Base-by-base conservation (phyloP, 2,888 invertebrate species). In the Hecatera dysodea region DNA sequence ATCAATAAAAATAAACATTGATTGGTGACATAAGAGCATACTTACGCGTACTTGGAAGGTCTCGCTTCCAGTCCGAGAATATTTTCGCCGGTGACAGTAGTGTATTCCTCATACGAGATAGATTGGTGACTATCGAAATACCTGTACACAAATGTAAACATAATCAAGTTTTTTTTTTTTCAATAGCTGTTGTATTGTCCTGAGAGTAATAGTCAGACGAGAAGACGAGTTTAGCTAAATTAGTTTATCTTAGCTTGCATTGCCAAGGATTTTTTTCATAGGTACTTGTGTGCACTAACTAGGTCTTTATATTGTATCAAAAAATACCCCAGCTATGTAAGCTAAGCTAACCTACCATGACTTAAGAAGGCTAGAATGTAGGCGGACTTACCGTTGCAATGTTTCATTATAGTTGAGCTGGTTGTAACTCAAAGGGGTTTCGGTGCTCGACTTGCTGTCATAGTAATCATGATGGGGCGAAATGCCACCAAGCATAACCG, bases 351-450 rank as follows among this genome's bases (percentile, higher is more conserved):
- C 9, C 46, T 46, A 46, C 9, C 39, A 15, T 39, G 15, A 2
- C 22, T 36, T 56, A 9, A 12, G n/a, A 39, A 39, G 27, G 36
- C 17, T 19, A 52, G 3, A 29, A 6, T 9, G 7, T 33, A 52
- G 24, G 33, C 12, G n/a, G 55, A 53, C 81, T 82, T 86, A 97
- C 96, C 97, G 96, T 88, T 97, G 97, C 76, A 98, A 94, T 87
- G 98, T 99, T 86, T 98, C 98, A 86, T 98, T 98, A 90, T 98
- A 98, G 92, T 98, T 99, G 11, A 98, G 96, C 89, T 98, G 98
- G 87, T 97, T 98, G 94, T 98, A 98, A 88, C 98, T 98, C 11
- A 98, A 97, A 0, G 97, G 98, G 0, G 98, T 98, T 87, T 97
- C 98, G 0, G 97, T 97, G 36, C 98, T 98, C 17, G 98, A 97